These are phyloP conservation scores for Polypedilum pembai DNA, from an alignment of 1,140 invertebrate genomes.

Conservation along the genomic window DNA sequence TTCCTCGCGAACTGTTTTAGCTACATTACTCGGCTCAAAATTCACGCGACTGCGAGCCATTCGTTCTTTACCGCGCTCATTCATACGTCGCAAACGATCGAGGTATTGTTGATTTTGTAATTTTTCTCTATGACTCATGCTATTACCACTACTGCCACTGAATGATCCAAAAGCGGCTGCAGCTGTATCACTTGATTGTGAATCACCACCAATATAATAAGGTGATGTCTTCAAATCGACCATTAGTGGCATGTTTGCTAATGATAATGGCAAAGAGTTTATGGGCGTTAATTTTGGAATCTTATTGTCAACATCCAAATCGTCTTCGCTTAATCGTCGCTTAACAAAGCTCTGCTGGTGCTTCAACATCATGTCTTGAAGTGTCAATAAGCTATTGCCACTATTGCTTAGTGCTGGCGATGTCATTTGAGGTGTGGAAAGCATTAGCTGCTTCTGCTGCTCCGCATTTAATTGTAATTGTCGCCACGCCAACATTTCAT, in stretches of 20 bases:
- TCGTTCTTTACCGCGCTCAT: constrained; percentile 3
- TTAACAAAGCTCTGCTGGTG: constrained; percentile 3
- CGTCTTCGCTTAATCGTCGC: constrained; percentile 14
- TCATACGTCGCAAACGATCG: background rate
- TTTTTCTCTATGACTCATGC: constrained; percentile 22
- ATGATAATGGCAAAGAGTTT: background rate
- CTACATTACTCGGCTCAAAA: background rate
- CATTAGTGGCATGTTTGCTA: constrained; percentile 1
- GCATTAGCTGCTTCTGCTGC: constrained; percentile 17
- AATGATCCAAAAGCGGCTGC: background rate
- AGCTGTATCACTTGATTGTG: background rate
- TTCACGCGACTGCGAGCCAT: constrained; percentile 20
- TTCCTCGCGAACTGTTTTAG: constrained; percentile 13
- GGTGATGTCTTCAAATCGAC: background rate
- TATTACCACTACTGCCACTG: no score
- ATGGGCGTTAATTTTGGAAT: constrained; percentile 8
- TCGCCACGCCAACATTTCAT: constrained; percentile 27
- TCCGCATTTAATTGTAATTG: constrained; percentile 21
- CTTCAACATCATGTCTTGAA: constrained; percentile 12
- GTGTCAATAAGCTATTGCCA: constrained; percentile 3
- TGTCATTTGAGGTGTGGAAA: constrained; percentile 16
- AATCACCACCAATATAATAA: background rate
- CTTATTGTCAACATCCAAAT: constrained; percentile 10
- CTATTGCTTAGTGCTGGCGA: background rate
- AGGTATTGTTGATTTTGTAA: constrained; percentile 18